Conservation (phyloP, 2,797 vertebrate genomes). For the Anabas testudineus region DNA sequence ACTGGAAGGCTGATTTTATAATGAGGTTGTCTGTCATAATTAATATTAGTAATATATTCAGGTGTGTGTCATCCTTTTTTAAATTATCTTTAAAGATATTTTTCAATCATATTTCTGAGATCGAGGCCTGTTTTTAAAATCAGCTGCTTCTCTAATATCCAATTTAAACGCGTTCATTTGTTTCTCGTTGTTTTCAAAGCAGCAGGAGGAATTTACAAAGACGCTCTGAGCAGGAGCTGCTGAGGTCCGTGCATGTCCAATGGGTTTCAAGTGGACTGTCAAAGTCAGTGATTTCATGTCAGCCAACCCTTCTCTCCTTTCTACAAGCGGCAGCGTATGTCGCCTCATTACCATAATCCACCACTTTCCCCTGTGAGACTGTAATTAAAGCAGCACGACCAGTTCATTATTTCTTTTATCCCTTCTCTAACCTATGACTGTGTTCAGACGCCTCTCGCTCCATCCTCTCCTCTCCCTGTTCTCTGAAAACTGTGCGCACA, state of each 20-base stretch:
- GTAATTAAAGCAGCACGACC: conserved; percentile 95
- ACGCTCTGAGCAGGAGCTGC: conserved; percentile 42
- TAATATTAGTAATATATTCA: too few relatives aligned
- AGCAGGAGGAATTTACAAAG: not conserved
- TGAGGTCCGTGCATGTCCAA: conserved; percentile 65
- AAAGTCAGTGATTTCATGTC: conserved; percentile 87
- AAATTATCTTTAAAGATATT: too few relatives aligned
- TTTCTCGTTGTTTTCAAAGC: too few relatives aligned
- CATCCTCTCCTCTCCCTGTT: not conserved
- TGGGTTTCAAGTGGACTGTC: conserved; percentile 88
- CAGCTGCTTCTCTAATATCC: too few relatives aligned
- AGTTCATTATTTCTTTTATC: conserved; percentile 87
- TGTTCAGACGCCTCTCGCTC: conserved; percentile 73
- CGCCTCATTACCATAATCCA: conserved; percentile 97
- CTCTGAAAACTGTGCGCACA: conserved; percentile 8
- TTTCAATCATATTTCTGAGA: too few relatives aligned
- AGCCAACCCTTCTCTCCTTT: conserved; percentile 87
- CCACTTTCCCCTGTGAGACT: conserved; percentile 92
- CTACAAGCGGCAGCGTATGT: conserved; percentile 88
- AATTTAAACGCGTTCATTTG: too few relatives aligned
- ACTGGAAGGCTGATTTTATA: too few relatives aligned
- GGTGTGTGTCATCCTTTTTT: too few relatives aligned
- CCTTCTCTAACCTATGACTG: conserved; percentile 69
- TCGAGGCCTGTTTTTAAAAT: too few relatives aligned
- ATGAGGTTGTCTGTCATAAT: too few relatives aligned